These are phyloP conservation scores for Tetragonisca angustula DNA, from an alignment of 2,888 invertebrate species.

Conservation along the genomic window DNA sequence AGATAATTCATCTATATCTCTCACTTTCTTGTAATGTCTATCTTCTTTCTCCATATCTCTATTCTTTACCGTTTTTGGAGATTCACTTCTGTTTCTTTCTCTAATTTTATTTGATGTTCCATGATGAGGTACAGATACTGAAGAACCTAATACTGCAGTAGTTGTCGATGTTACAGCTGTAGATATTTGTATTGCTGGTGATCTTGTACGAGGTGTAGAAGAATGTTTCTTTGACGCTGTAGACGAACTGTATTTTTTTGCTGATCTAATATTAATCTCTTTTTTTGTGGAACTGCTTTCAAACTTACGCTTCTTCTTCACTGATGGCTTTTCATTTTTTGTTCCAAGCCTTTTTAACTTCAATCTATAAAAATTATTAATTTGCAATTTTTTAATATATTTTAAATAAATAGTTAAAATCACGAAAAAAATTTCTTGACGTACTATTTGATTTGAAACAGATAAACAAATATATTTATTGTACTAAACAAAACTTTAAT, in stretches of 20 bases:
- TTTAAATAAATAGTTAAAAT: too few relatives aligned
- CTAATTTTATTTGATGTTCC: conserved; percentile 70
- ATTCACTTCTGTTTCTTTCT: conserved; percentile 80
- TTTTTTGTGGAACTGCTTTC: conserved; percentile 70
- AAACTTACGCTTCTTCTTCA: conserved; percentile 80
- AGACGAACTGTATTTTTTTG: conserved; percentile 69
- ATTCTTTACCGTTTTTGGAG: conserved; percentile 73
- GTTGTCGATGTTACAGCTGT: conserved; percentile 54
- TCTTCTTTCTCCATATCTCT: conserved; percentile 75
- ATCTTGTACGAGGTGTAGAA: conserved; percentile 54
- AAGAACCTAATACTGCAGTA: conserved; percentile 61
- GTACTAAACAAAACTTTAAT: too few relatives aligned
- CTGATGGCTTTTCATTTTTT: conserved; percentile 76
- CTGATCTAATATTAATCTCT: conserved; percentile 56
- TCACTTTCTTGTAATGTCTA: conserved; percentile 67
- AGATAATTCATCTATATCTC: conserved; percentile 68
- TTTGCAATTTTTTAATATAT: not conserved
- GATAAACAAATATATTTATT: too few relatives aligned
- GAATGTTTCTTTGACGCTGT: conserved; percentile 64
- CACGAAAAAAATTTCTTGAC: too few relatives aligned
- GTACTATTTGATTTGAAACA: too few relatives aligned
- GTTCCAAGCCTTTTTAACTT: conserved; percentile 79
- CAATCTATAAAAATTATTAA: conserved; percentile 67
- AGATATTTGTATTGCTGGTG: conserved; percentile 61
- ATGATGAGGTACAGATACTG: conserved; percentile 65